Evolutionary conservation across 2,888 invertebrate genomes (phyloP).

Genomic region (Nowickia ferox): DNA sequence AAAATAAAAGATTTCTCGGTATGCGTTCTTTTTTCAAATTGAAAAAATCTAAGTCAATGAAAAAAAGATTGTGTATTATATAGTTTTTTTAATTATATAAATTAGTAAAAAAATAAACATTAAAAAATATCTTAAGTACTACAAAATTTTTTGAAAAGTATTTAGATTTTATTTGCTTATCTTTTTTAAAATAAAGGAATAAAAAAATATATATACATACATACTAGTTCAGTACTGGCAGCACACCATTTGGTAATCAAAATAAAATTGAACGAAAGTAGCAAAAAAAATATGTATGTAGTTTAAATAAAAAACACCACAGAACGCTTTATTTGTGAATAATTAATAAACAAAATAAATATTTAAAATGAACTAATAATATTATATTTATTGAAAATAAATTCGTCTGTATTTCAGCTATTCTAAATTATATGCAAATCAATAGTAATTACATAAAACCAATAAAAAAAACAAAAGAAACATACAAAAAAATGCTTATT

Average conservation of each 20-base stretch:
- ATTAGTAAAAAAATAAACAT: neutral
- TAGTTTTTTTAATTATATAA: slow-evolving; percentile 12
- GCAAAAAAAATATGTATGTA: slow-evolving; percentile 4
- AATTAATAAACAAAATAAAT: slow-evolving; percentile 36
- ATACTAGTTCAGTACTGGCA: slow-evolving; percentile 12
- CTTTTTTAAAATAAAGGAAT: slow-evolving; percentile 1
- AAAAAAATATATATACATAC: neutral
- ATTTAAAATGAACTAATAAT: slow-evolving; percentile 31
- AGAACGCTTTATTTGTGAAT: slow-evolving; percentile 69
- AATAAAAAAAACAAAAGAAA: slow-evolving; percentile 19
- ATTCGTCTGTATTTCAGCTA: slow-evolving; percentile 58
- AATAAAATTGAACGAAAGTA: slow-evolving; percentile 16
- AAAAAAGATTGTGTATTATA: slow-evolving; percentile 24
- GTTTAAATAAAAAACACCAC: slow-evolving; percentile 41
- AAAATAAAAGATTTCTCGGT: neutral
- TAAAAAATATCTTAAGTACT: slow-evolving; percentile 1
- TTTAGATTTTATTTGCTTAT: slow-evolving; percentile 44
- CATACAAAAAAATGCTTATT: slow-evolving; percentile 52
- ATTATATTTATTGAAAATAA: slow-evolving; percentile 56
- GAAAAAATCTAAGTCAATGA: neutral
- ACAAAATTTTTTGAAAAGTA: slow-evolving; percentile 20
- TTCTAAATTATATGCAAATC: slow-evolving; percentile 51
- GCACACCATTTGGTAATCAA: slow-evolving; percentile 55
- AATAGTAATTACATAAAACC: slow-evolving; percentile 13
- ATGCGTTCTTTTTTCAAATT: neutral